phyloP scores from a whole-genome alignment of 1,140 invertebrate genomes.

The Apis laboriosa region DNA sequence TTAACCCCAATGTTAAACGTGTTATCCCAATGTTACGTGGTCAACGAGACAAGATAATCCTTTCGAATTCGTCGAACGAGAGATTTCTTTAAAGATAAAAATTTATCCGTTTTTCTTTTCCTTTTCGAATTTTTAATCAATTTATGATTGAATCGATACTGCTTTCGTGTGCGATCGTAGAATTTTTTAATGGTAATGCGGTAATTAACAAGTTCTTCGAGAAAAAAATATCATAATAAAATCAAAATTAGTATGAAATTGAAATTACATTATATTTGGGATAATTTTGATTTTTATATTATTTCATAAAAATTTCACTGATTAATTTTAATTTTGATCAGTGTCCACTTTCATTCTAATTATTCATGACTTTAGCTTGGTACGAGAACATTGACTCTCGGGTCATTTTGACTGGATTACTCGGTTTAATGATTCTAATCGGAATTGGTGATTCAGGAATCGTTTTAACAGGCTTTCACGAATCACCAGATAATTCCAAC shows the following conservation, averaged over 20 bases:
- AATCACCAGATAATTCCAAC: not conserved
- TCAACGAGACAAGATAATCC: no score
- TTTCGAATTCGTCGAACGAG: no score
- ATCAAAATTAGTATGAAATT: no score
- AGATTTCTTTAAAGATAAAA: not conserved
- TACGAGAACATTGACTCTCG: not conserved
- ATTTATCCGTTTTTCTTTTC: not conserved
- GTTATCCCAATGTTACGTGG: not conserved
- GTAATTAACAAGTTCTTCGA: no score
- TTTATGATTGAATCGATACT: not conserved
- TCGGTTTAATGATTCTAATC: conserved; percentile 8
- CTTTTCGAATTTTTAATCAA: not conserved
- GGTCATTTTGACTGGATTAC: not conserved
- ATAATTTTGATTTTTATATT: not conserved
- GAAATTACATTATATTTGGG: no score
- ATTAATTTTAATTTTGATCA: not conserved
- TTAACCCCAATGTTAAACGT: not conserved
- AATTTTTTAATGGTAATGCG: no score
- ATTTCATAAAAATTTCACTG: not conserved
- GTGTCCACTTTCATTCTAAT: not conserved
- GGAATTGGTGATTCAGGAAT: conserved; percentile 8
- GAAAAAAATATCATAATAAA: no score
- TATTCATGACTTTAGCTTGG: not conserved
- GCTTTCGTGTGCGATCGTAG: no score
- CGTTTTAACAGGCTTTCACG: conserved; percentile 24